Evolutionary conservation across 2,888 invertebrate genomes (phyloP).

Genomic region (Coelopa pilipes): DNA sequence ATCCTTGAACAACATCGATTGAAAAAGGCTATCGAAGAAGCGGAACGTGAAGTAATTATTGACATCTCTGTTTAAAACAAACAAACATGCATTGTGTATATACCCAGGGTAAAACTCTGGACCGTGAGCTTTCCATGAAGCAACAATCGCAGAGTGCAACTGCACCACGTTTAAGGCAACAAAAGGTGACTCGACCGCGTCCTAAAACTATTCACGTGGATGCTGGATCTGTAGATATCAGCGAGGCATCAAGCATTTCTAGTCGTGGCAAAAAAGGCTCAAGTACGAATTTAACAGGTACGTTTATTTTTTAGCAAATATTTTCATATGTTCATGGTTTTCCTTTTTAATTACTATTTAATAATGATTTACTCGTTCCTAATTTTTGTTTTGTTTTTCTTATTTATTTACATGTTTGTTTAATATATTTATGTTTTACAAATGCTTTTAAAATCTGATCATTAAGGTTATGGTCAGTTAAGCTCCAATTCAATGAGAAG

Average conservation of each 20-base stretch:
- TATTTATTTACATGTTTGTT: conserved; percentile 47
- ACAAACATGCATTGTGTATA: background rate
- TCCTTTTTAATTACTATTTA: too few relatives aligned
- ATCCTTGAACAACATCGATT: conserved; percentile 94
- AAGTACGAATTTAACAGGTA: conserved; percentile 84
- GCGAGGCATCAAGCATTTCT: conserved; percentile 79
- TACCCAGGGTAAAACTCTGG: conserved; percentile 81
- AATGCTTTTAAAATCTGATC: conserved; percentile 9
- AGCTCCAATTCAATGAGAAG: conserved; percentile 80
- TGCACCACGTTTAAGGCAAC: conserved; percentile 74
- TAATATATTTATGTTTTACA: conserved; percentile 45
- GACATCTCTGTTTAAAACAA: background rate
- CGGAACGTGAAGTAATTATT: conserved; percentile 79
- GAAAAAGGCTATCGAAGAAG: conserved; percentile 93
- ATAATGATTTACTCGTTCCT: too few relatives aligned
- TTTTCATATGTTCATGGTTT: conserved; percentile 42
- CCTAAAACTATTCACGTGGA: conserved; percentile 94
- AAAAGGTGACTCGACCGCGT: conserved; percentile 77
- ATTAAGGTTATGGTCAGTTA: conserved; percentile 64
- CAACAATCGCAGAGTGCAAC: conserved; percentile 66
- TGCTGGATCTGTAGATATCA: conserved; percentile 80
- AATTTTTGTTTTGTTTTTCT: conserved; percentile 41
- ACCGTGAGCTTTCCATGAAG: conserved; percentile 69
- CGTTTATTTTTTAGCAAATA: conserved; percentile 47
- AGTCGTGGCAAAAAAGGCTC: conserved; percentile 84